Conservation (phyloP, 2,888 invertebrate species). For the Uloborus plumipes region DNA sequence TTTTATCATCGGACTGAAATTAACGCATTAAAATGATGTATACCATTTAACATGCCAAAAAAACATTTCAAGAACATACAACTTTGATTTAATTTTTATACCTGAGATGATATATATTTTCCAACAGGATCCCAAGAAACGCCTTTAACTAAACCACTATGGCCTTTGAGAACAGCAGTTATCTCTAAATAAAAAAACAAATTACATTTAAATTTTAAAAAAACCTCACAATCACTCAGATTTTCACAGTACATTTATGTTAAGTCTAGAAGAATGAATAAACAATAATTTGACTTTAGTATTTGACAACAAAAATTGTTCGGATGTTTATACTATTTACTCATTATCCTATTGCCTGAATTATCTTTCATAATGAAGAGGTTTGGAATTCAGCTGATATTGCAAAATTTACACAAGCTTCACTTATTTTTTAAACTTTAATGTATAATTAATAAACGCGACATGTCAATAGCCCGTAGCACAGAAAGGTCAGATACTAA, state of each 20-base stretch:
- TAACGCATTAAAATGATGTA: neutral
- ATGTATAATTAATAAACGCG: too few species aligned
- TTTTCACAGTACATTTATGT: neutral
- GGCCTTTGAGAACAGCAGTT: slow-evolving; percentile 87
- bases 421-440: too few species aligned
- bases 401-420: too few species aligned
- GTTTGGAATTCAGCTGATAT: too few species aligned
- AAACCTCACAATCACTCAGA: too few species aligned
- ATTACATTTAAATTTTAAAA: too few species aligned
- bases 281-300: neutral
- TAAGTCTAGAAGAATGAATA: neutral
- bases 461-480: too few species aligned
- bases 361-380: too few species aligned
- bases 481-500: too few species aligned
- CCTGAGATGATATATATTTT: slow-evolving; percentile 93
- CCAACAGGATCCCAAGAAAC: slow-evolving; percentile 99
- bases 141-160: slow-evolving; percentile 93
- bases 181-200: slow-evolving; percentile 67
- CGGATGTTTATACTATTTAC: neutral
- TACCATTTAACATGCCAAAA: neutral
- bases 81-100: slow-evolving; percentile 57
- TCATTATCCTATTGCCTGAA: neutral
- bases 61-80: neutral
- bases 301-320: neutral
- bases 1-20: slow-evolving; percentile 87